A percentile compares a stretch with the other conserved stretches of the same genome.
Evolutionary conservation across 2,113 vertebrate genomes (phyloP).

Genomic region (Macquaria ambigua): DNA sequence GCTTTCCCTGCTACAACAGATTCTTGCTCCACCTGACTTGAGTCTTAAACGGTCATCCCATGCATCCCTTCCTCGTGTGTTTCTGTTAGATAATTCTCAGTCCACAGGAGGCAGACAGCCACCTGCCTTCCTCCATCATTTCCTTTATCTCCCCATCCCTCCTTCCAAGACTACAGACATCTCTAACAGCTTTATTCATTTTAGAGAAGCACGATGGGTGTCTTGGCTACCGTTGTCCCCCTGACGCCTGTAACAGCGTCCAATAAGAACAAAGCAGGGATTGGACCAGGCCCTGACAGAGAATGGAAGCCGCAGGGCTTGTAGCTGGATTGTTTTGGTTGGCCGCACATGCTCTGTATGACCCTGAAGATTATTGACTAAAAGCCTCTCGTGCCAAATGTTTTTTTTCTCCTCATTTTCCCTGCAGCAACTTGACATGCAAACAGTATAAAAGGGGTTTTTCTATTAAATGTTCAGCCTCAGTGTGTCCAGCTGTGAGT

Average conservation of each 20-base stretch:
- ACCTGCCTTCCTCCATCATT: constrained; percentile 54
- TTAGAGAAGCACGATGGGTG: constrained; percentile 50
- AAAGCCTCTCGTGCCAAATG: constrained; percentile 60
- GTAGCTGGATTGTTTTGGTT: constrained; percentile 70
- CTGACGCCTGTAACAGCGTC: constrained; percentile 32
- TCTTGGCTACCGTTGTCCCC: constrained; percentile 58
- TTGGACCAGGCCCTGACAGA: constrained; percentile 40
- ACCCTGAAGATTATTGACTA: constrained; percentile 73
- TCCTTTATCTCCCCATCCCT: constrained; percentile 40
- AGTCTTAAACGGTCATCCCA: neutral
- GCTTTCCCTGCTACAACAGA: neutral
- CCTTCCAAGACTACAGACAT: constrained; percentile 40
- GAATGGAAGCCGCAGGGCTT: constrained; percentile 48
- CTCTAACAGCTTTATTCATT: constrained; percentile 50
- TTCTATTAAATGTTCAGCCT: constrained; percentile 49
- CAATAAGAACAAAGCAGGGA: constrained; percentile 61
- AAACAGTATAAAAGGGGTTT: constrained; percentile 32
- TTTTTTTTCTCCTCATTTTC: constrained; percentile 22
- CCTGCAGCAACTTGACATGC: constrained; percentile 50
- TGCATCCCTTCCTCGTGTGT: constrained; percentile 39
- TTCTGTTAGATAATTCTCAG: constrained; percentile 77
- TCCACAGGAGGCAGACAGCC: constrained; percentile 46
- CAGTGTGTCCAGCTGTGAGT: constrained; percentile 55
- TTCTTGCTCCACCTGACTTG: constrained; percentile 3
- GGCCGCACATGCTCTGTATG: constrained; percentile 62